Evolutionary conservation across 2,113 vertebrate genomes (phyloP).

Genomic region (Ardeotis arabs): DNA sequence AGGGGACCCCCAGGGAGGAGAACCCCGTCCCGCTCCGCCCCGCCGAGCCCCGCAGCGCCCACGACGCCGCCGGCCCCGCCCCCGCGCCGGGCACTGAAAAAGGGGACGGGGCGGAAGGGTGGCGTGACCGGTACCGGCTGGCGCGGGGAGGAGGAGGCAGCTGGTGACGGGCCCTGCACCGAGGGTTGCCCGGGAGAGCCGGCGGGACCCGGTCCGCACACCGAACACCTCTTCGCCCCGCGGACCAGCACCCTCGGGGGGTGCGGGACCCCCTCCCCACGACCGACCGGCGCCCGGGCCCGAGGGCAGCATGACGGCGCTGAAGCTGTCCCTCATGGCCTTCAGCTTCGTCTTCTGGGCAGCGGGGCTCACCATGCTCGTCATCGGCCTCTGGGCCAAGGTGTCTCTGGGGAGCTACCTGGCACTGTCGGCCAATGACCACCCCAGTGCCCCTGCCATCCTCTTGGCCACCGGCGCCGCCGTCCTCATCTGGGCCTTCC

Average conservation of each 20-base stretch:
- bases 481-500: conserved; percentile 86
- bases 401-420: conserved; percentile 83
- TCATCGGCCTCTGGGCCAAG: conserved; percentile 85
- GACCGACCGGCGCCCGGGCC: not conserved
- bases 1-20: no score
- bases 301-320: conserved; percentile 77
- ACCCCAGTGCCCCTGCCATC: conserved; percentile 81
- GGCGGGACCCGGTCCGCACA: not conserved
- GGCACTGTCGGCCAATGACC: conserved; percentile 79
- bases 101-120: not conserved
- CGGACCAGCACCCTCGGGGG: not conserved
- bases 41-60: not conserved
- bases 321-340: conserved; percentile 84
- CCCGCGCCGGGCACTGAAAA: not conserved
- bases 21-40: not conserved
- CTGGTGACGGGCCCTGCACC: fast-evolving
- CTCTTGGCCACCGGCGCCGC: conserved; percentile 80
- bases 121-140: fast-evolving
- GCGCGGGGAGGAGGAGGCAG: no score
- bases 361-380: conserved; percentile 83
- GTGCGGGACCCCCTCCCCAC: not conserved
- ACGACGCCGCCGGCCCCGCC: not conserved
- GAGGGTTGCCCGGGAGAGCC: not conserved
- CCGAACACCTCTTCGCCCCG: not conserved
- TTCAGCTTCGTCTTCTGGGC: conserved; percentile 91